Base-by-base conservation (phyloP, 2,888 invertebrate species). In the Drosophila neoperkinsi region DNA sequence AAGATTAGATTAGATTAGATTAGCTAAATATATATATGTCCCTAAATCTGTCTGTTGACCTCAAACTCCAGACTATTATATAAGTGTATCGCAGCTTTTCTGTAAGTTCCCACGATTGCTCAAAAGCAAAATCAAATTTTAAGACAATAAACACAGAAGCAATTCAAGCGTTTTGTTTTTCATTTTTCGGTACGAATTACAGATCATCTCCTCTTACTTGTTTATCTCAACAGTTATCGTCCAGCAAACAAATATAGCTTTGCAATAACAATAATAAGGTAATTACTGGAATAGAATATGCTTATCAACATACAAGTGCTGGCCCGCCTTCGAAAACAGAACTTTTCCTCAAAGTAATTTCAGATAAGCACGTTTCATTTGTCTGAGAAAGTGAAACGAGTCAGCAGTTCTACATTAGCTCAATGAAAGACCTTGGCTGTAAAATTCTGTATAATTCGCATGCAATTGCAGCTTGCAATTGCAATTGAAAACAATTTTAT, bases 381-480 rank as follows among this genome's bases (percentile, higher is more conserved):
- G 25, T 31, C 21, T 38, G 50, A 28, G 64, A 79, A 82, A 73
- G 68, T 65, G 43, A 62, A 43, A 51, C 53, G 60, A 43, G 43
- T 49, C 30, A 55, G 53, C 50, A 43, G 25, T 64, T 36, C 38
- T 21, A 31, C 18, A 50, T 38, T 6, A 57, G 31, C n/a, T 21
- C 18, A 61, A 34, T 28, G 21, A 30, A 41, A 68, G 36, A 60
- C 62, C 62, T 82, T 78, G 50, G 28, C 38, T 34, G 16, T 30
- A 43, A 78, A 10, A 60, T 50, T 62, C 58, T 50, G 58, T 63
- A 10, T 13, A 56, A 49, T 60, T 51, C 7, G 7, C 41, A 63
- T 7, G 18, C 36, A 65, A 82, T 82, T 79, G 64, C 18, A 49
- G 41, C 30, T 49, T 49, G 59, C 52, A 80, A 67, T 72, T 78